Base-by-base conservation (phyloP, 2,113 vertebrate species). In the Boleophthalmus pectinirostris region DNA sequence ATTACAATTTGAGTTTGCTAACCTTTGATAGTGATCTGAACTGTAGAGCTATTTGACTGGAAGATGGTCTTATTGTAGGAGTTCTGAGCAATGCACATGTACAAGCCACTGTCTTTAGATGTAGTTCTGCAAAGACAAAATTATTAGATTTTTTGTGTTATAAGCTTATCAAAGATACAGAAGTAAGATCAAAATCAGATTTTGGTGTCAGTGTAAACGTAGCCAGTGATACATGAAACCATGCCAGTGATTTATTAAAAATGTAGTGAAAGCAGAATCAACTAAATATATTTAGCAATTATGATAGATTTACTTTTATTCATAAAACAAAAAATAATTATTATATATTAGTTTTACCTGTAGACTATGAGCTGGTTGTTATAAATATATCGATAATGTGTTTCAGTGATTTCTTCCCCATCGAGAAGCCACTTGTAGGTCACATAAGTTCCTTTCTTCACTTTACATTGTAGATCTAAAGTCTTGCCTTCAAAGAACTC, bases 11-110 rank as follows among this genome's bases (percentile, higher is more conserved):
- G 51, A 21, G 8, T 3, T 25, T 2, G 1, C 77, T n/a, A 18
- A 93, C 92, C 92, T 93, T 91, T 92, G 70, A 92, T 70, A 15
- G 33, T 84, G 71, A 94, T 83, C 2, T 15, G 0, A 2, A 76
- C 70, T 11, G 51, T 64, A 9, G 54, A 38, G 70, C 84, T 91
- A 25, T 45, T 72, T 63, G 77, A 0, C 20, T 1, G 46, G 63
- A 51, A 88, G 68, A 56, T 16, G 3, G 64, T 84, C 0, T 73
- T 3, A 21, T 87, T 88, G 57, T 79, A 78, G 12, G 12, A 0
- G 58, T 92, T 91, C 53, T 57, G 46, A 8, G 90, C 90, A 1
- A 75, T 0, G 66, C 92, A 93, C 24, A 0, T 60, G 72, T 93
- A 93, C 14, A 6, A 66, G 15, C 91, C 91, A 14, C 79, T 88